phyloP scores from a whole-genome alignment of 2,113 vertebrate genomes.

The Ibidorhyncha struthersii region DNA sequence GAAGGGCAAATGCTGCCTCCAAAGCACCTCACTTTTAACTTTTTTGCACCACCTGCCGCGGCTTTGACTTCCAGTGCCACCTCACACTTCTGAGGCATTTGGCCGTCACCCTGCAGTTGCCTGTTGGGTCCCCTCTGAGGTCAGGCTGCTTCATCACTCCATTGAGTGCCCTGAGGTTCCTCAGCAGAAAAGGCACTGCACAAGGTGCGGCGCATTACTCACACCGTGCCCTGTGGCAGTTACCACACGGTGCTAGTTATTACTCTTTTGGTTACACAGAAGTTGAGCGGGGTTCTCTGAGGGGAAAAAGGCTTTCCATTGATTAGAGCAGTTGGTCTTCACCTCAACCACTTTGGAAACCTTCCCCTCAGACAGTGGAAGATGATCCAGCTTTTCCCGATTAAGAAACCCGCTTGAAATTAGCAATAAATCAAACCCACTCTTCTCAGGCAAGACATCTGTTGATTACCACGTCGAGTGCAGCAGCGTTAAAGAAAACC shows the following conservation, averaged over 20 bases:
- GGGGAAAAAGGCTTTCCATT: slow-evolving; percentile 4
- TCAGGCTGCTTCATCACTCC: not conserved
- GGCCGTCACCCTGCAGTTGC: not conserved
- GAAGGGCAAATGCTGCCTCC: not conserved
- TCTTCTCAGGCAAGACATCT: slow-evolving; percentile 62
- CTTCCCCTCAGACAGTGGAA: not conserved
- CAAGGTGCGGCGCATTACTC: not conserved
- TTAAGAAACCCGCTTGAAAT: slow-evolving; percentile 55
- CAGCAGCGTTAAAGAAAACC: not conserved
- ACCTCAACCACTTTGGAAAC: not conserved
- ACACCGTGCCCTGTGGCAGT: not conserved
- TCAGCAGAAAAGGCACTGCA: not conserved
- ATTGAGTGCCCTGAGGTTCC: not conserved
- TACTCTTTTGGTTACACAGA: not conserved
- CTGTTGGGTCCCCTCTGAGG: not conserved
- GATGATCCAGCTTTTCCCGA: not conserved
- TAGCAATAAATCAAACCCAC: slow-evolving; percentile 29
- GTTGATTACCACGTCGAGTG: slow-evolving; percentile 39
- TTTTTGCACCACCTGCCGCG: not conserved
- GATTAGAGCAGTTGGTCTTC: not conserved
- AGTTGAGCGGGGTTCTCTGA: not conserved
- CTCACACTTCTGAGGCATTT: not conserved
- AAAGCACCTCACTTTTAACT: not conserved
- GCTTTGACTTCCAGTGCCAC: not conserved
- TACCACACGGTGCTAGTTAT: not conserved